Evolutionary conservation across 2,113 vertebrate genomes (phyloP).

Genomic region (Cottus gobio): DNA sequence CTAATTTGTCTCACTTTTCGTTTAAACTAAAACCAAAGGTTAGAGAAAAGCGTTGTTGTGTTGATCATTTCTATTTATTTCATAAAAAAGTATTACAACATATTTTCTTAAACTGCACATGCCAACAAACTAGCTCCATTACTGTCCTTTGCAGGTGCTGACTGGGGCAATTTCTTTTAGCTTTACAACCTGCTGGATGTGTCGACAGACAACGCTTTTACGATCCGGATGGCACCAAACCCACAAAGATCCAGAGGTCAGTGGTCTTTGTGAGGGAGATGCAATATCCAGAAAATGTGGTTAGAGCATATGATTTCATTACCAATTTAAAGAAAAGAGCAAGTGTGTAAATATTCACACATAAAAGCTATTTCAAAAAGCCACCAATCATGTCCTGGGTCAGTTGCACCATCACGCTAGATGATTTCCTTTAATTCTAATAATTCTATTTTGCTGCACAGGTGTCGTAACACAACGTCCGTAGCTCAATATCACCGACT

Average conservation of each 20-base stretch:
- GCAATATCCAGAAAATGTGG: neutral
- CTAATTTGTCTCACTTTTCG: too few species aligned
- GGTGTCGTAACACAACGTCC: neutral
- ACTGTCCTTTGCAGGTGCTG: too few species aligned
- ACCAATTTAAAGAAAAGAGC: neutral
- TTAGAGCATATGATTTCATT: too few species aligned
- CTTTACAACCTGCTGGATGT: neutral
- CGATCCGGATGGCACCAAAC: neutral
- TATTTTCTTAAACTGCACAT: too few species aligned
- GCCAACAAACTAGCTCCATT: too few species aligned
- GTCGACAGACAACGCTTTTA: neutral
- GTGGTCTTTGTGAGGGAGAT: neutral
- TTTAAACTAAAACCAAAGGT: too few species aligned
- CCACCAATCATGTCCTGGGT: neutral
- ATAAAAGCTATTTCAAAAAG: neutral
- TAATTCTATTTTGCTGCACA: too few species aligned
- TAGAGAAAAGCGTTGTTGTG: neutral
- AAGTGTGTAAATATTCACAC: neutral
- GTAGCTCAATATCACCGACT: neutral
- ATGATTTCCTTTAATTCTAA: too few species aligned
- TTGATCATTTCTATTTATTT: neutral
- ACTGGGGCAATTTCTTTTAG: neutral
- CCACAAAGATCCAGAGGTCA: neutral
- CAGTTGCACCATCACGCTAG: neutral
- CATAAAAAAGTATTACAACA: too few species aligned